Conservation (phyloP, 2,888 invertebrate genomes). For the Eulithis prunata region DNA sequence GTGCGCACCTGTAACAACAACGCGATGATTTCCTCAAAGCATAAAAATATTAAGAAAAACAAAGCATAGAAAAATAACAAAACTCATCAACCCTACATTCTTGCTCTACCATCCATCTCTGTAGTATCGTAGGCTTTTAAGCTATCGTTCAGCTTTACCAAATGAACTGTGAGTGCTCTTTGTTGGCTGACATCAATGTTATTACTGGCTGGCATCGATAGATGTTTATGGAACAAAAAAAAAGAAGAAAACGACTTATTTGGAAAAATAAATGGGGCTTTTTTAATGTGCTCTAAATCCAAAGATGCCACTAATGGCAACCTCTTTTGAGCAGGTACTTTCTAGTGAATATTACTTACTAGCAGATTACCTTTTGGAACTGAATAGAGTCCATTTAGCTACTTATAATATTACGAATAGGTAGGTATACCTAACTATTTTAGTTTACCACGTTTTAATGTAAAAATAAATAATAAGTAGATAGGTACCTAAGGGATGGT, state of each 20-base stretch:
- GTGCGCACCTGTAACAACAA: too few species aligned
- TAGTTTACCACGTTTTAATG: too few species aligned
- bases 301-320: too few species aligned
- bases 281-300: too few species aligned
- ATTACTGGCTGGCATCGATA: constrained; percentile 2
- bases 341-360: too few species aligned
- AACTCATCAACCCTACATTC: neutral
- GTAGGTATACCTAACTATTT: too few species aligned
- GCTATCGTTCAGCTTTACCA: constrained; percentile 44
- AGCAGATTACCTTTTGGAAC: too few species aligned
- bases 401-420: too few species aligned
- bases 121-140: constrained; percentile 43
- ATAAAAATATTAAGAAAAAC: constrained; percentile 8
- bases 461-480: too few species aligned
- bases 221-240: constrained; percentile 69
- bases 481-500: too few species aligned
- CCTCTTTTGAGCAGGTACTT: too few species aligned
- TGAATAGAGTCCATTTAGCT: too few species aligned
- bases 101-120: constrained; percentile 16
- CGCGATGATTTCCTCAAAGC: constrained; percentile 1
- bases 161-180: constrained; percentile 61
- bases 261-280: constrained; percentile 47
- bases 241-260: constrained; percentile 59
- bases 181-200: constrained; percentile 63
- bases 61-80: neutral